Evolutionary conservation across 2,888 invertebrate genomes (phyloP).

Genomic region (Drosophila mettleri): DNA sequence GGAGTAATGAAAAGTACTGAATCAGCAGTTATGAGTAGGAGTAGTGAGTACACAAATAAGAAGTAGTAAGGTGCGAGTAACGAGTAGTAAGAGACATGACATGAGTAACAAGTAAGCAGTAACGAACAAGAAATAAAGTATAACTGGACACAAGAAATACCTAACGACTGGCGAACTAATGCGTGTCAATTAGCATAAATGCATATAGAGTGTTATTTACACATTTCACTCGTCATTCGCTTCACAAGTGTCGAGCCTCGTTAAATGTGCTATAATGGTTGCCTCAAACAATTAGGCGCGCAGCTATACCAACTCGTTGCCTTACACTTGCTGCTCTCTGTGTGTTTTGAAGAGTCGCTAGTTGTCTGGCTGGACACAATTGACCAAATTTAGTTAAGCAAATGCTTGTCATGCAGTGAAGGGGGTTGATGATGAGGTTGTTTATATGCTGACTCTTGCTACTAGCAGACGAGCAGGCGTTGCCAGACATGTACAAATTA

Average conservation of each 20-base stretch:
- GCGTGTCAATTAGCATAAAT: too few relatives aligned
- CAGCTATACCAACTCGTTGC: background rate
- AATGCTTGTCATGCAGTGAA: constrained; percentile 29
- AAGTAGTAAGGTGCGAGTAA: too few relatives aligned
- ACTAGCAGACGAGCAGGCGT: constrained; percentile 34
- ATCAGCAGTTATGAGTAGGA: too few relatives aligned
- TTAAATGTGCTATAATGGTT: background rate
- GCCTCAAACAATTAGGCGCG: background rate
- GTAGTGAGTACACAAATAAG: too few relatives aligned
- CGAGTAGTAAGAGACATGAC: too few relatives aligned
- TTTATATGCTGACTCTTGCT: constrained; percentile 8
- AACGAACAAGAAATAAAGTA: background rate
- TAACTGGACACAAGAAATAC: too few relatives aligned
- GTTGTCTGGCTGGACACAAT: constrained; percentile 15
- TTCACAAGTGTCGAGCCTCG: too few relatives aligned
- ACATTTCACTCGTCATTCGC: too few relatives aligned
- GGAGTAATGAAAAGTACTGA: too few relatives aligned
- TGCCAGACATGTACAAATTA: constrained; percentile 39
- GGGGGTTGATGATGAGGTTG: constrained; percentile 2
- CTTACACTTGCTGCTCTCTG: background rate
- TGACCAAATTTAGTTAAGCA: constrained; percentile 36
- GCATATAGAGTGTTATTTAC: too few relatives aligned
- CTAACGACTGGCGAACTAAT: too few relatives aligned
- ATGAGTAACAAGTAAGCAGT: too few relatives aligned
- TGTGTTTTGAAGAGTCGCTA: background rate